phyloP scores from a whole-genome alignment of 2,113 vertebrate genomes.

The Labeo rohita region DNA sequence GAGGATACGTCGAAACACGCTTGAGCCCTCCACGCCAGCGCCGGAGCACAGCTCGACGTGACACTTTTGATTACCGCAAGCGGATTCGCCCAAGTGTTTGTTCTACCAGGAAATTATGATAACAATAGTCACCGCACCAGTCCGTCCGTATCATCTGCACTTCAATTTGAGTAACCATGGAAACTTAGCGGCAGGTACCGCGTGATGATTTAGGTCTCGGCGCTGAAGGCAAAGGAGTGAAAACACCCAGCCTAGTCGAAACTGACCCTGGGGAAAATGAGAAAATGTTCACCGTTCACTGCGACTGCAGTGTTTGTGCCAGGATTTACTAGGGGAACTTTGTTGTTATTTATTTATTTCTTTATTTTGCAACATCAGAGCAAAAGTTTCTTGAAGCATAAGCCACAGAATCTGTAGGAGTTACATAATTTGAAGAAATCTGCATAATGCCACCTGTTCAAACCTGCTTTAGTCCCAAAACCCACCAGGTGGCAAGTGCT shows the following conservation, averaged over 20 bases:
- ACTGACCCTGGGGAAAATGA: constrained; percentile 7
- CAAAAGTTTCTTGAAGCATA: constrained; percentile 40
- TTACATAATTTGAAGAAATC: constrained; percentile 55
- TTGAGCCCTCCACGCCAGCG: background rate
- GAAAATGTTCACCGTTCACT: constrained; percentile 10
- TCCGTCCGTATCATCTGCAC: constrained; percentile 50
- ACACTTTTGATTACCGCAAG: constrained; percentile 22
- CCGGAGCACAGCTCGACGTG: constrained; percentile 21
- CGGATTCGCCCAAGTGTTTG: constrained; percentile 31
- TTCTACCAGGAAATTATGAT: constrained; percentile 59
- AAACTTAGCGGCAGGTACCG: constrained; percentile 55
- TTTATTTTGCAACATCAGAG: constrained; percentile 52
- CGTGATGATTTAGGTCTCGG: constrained; percentile 51
- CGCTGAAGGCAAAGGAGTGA: constrained; percentile 34
- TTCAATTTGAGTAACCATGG: constrained; percentile 61
- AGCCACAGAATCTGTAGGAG: constrained; percentile 38
- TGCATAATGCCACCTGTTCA: constrained; percentile 56
- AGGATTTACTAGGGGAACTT: constrained; percentile 15
- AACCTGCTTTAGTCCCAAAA: constrained; percentile 52
- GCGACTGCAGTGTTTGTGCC: background rate
- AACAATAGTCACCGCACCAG: constrained; percentile 51
- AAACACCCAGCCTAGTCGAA: background rate
- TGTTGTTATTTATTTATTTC: constrained; percentile 35
- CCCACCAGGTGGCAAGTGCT: constrained; percentile 51
- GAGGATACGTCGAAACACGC: constrained; percentile 17